Evolutionary conservation across 2,888 invertebrate genomes (phyloP), one percentile per base, ranked within the genome.

Genomic region (Timema podura): DNA sequence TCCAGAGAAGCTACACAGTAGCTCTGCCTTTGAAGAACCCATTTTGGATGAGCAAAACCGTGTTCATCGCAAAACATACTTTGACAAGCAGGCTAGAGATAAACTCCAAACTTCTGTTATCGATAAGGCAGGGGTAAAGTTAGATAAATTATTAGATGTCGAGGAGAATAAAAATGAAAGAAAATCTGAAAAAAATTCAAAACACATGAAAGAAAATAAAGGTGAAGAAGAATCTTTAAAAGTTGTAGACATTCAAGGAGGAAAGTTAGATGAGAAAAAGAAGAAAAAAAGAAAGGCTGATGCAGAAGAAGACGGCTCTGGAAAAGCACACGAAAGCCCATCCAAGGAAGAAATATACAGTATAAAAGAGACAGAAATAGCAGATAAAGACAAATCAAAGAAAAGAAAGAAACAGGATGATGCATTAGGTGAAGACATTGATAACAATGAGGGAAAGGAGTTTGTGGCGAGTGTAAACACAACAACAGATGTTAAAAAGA

Each of bases 1-100:
- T 68, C 92, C 93, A 0, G 87, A 89, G 67, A 86, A 91, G 51
- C 81, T 94, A 10, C 83, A 87, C 68, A 93, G 93, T 73, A 88
- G 93, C 67, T 86, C 86, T 75, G 89, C 91, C 73, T 92, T 86
- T 75, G 86, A 88, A 54, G 81, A 74, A 64, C 46, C 30, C 30
- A 30, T 30, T 30, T 30, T 30, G 30, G 30, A 30, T 30, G 30
- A 30, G 30, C 30, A 30, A 30, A 30, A 30, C 30, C 30, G 30
- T 30, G 30, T 30, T 30, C 30, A 30, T 3, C 30, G 30, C 30
- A 30, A 30, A 30, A 30, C 30, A 30, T 30, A 30, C 30, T 30
- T 30, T 30, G 30, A 30, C 30, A 30, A 30, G 51, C 30, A 54
- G 57, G 46, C 11, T 5, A 48, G n/a, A 69, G 57, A 47, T 15